Percentiles rank a stretch among this genome's conserved stretches.
Conservation (phyloP, 2,888 invertebrate species). For the Drosophila mercatorum region DNA sequence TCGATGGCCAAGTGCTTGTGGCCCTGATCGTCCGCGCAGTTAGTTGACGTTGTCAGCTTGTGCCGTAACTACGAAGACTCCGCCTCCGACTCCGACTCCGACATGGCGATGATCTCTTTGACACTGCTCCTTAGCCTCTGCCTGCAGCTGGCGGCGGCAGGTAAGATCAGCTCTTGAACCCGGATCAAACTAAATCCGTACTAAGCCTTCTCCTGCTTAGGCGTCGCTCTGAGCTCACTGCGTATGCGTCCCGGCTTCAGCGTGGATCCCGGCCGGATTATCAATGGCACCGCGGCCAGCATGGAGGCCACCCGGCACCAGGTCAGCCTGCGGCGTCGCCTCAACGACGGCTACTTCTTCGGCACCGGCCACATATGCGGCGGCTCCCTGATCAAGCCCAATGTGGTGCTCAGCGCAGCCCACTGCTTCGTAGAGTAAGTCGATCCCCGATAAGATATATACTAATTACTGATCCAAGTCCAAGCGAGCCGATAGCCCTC, state of each 20-base stretch:
- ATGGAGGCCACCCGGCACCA: conserved; percentile 78
- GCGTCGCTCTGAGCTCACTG: not conserved
- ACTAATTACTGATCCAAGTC: not conserved
- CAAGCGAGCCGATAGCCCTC: not conserved
- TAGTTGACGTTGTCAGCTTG: conserved; percentile 59
- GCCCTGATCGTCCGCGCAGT: conserved; percentile 21
- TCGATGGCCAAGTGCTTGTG: conserved; percentile 20
- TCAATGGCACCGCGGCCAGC: conserved; percentile 70
- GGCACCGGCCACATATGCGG: conserved; percentile 83
- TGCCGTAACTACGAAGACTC: conserved; percentile 21
- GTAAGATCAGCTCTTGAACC: conserved; percentile 15
- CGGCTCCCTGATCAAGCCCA: conserved; percentile 73
- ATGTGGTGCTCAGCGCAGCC: conserved; percentile 79
- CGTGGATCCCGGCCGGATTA: conserved; percentile 69
- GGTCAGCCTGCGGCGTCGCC: conserved; percentile 73
- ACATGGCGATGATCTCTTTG: conserved; percentile 30
- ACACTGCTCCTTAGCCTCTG: conserved; percentile 18
- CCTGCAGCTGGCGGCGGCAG: not conserved
- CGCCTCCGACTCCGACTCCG: not conserved
- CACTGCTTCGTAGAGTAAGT: conserved; percentile 83
- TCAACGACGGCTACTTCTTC: conserved; percentile 72
- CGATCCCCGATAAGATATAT: too few species aligned
- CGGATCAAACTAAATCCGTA: not conserved
- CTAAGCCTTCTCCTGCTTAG: conserved; percentile 1
- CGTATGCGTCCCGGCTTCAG: conserved; percentile 53